Evolutionary conservation across 2,888 invertebrate genomes (phyloP).

Genomic region (Lapara coniferarum): DNA sequence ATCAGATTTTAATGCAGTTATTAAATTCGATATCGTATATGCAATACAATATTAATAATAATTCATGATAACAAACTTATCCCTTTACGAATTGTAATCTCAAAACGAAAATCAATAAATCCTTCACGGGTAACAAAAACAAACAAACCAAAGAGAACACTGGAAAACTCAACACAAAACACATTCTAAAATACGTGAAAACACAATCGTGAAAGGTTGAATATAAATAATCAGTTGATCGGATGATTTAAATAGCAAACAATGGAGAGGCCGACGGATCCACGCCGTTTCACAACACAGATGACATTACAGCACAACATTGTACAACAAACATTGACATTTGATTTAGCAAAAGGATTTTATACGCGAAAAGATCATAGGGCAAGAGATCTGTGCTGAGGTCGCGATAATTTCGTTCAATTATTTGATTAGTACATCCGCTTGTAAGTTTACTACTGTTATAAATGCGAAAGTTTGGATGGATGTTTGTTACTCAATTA

Average conservation of each 20-base stretch:
- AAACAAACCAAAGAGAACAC: neutral
- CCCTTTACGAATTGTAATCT: no score
- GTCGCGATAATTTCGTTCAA: slow-evolving; percentile 42
- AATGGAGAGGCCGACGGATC: slow-evolving; percentile 50
- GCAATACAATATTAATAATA: no score
- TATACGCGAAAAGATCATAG: slow-evolving; percentile 35
- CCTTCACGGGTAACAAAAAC: neutral
- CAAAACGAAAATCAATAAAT: neutral
- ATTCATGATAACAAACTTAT: no score
- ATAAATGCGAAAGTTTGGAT: no score
- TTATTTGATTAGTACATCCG: slow-evolving; percentile 45
- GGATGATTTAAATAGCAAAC: slow-evolving; percentile 77
- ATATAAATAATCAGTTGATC: slow-evolving; percentile 74
- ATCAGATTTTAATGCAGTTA: no score
- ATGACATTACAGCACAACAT: slow-evolving; percentile 23
- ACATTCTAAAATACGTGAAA: slow-evolving; percentile 34
- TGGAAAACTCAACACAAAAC: slow-evolving; percentile 10
- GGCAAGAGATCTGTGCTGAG: slow-evolving; percentile 30
- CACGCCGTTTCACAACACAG: slow-evolving; percentile 39
- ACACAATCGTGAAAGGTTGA: slow-evolving; percentile 79
- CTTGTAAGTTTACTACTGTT: no score
- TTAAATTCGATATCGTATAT: no score
- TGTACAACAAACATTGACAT: slow-evolving; percentile 65
- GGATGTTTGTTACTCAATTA: no score
- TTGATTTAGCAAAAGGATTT: slow-evolving; percentile 52